phyloP scores from a whole-genome alignment of 37 sponge, comb jelly and placozoan genomes.

The Aplysina aerophoba region DNA sequence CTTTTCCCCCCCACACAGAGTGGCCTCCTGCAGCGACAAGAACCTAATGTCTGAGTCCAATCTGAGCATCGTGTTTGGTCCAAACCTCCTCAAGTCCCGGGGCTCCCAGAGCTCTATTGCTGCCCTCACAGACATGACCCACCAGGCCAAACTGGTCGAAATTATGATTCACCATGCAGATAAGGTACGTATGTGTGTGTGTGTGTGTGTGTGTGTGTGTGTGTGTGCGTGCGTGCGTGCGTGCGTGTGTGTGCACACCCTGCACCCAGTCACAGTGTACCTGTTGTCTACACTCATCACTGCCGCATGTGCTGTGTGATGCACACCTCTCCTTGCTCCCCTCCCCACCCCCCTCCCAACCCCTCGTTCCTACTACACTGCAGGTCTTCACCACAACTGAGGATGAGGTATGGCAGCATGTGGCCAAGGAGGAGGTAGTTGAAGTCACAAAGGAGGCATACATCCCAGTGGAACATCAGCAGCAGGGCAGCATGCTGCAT shows the following conservation, averaged over 20 bases:
- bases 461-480: not conserved
- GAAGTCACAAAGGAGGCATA: constrained; percentile 13
- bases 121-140: constrained; percentile 73
- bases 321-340: too few relatives aligned
- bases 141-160: constrained; percentile 71
- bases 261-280: not conserved
- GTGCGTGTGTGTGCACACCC: not conserved
- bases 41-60: constrained; percentile 79
- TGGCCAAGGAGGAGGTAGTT: not conserved
- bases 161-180: constrained; percentile 64
- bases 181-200: constrained; percentile 16
- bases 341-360: too few relatives aligned
- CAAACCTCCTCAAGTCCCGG: constrained; percentile 66
- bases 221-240: not conserved
- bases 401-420: constrained; percentile 35
- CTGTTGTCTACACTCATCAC: too few relatives aligned
- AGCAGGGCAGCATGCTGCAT: not conserved
- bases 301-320: too few relatives aligned
- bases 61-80: constrained; percentile 83
- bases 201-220: not conserved
- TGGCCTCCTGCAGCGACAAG: constrained; percentile 1
- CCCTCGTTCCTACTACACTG: not conserved
- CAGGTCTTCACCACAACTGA: constrained; percentile 11
- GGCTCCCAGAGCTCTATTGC: constrained; percentile 48
- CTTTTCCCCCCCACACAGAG: not conserved